Evolutionary conservation across 1,140 invertebrate genomes (phyloP).

Genomic region (Drosophila chauvacae): DNA sequence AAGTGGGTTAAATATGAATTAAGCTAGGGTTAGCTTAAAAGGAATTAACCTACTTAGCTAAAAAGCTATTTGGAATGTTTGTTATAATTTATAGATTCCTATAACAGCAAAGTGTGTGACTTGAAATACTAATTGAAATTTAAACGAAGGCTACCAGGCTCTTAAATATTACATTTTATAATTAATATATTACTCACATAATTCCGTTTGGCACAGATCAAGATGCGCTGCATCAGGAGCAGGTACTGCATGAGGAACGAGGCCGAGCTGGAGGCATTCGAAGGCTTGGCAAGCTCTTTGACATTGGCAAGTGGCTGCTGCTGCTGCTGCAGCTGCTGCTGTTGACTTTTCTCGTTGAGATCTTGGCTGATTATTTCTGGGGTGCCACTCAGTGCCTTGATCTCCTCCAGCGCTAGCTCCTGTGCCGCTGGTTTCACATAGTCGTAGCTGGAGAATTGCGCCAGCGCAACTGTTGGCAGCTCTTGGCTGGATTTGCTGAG

Average conservation of each 20-base stretch:
- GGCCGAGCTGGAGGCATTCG: constrained; percentile 57
- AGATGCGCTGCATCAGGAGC: constrained; percentile 87
- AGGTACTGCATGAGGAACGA: constrained; percentile 86
- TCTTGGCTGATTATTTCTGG: constrained; percentile 10
- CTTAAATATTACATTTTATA: too few relatives aligned
- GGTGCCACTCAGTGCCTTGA: constrained; percentile 59
- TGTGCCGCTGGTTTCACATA: constrained; percentile 65
- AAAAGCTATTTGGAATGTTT: too few relatives aligned
- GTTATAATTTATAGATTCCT: too few relatives aligned
- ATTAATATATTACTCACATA: constrained; percentile 85
- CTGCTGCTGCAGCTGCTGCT: neutral
- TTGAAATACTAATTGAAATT: too few relatives aligned
- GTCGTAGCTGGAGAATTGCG: constrained; percentile 61
- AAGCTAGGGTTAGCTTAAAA: neutral
- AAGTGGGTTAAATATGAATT: neutral
- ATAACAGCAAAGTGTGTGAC: too few relatives aligned
- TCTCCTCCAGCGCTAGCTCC: constrained; percentile 73
- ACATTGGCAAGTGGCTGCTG: constrained; percentile 35
- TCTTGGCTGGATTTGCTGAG: constrained; percentile 40
- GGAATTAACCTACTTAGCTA: neutral
- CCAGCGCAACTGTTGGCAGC: constrained; percentile 40
- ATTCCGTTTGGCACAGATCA: constrained; percentile 87
- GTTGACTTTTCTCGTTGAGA: constrained; percentile 12
- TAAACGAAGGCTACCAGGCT: too few relatives aligned
- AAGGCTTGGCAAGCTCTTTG: constrained; percentile 44